Base-by-base conservation (phyloP, 2,113 vertebrate genomes). In the Lonchura striata region DNA sequence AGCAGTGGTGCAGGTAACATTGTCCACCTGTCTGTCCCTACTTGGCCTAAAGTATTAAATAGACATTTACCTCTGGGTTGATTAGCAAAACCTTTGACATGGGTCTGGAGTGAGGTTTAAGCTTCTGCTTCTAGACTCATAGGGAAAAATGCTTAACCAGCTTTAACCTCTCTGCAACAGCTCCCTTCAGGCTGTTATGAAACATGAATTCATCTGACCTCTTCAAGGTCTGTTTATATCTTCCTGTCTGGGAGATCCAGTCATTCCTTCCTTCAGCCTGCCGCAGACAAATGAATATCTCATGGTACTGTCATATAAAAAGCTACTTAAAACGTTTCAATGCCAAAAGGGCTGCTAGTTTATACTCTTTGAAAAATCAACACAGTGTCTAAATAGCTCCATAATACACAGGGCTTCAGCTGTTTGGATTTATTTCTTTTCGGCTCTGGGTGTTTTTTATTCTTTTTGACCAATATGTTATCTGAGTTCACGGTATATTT, bases 201-300 rank as follows among this genome's bases (percentile, higher is more conserved):
- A 97, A 97, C 94, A 95, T 92, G 92, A 96, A 97, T 97, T 97
- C 80, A 94, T 95, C 94, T 94, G 94, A 96, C 96, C 96, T 94
- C 96, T 94, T 94, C 95, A 95, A 95, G 94, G 95, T 83, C 96
- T 96, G 92, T 93, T 96, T 97, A 97, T 96, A 94, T 97, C 95
- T 97, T 96, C 96, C 95, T 96, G 95, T 97, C 96, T 94, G 80
- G 86, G 77, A 95, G 91, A 96, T 86, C 60, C 94, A 96, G 95
- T 92, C 91, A 91, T 96, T 97, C 94, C 88, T 97, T 90, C 95
- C 88, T 86, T 92, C 88, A 96, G 88, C 86, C 74, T 78, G 76
- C 91, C 15, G 77, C 95, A 96, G 95, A 97, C 88, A 94, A 97
- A 97, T 97, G 86, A 94, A 94, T 95, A 94, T 97, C 95, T 97